A percentile compares a stretch with the other conserved stretches of the same genome.
Conservation (phyloP, 2,797 vertebrate species). For the Cyprinodon diabolis region DNA sequence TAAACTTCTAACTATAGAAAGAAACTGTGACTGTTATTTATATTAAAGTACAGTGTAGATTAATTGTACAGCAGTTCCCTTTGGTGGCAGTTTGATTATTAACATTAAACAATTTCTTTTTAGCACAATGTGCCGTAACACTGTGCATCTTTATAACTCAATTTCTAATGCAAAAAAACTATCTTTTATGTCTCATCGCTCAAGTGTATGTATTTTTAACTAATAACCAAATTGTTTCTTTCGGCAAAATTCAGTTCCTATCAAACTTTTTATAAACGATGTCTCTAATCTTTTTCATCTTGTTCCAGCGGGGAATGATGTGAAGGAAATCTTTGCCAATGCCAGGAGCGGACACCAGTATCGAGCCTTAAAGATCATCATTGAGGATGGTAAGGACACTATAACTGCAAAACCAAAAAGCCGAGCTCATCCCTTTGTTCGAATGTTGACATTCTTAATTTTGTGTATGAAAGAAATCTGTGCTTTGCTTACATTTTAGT, state of each 20-base stretch:
- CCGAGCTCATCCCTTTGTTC: not conserved
- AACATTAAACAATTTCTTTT: not conserved
- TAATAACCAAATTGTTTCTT: not conserved
- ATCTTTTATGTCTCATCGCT: not conserved
- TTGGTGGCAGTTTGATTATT: not conserved
- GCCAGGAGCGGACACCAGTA: slow-evolving; percentile 90
- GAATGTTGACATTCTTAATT: not conserved
- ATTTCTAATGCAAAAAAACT: not conserved
- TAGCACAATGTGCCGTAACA: not conserved
- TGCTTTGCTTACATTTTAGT: slow-evolving; percentile 17
- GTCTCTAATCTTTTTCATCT: slow-evolving; percentile 10
- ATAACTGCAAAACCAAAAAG: slow-evolving; percentile 1
- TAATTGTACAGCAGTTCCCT: not conserved
- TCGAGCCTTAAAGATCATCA: slow-evolving; percentile 91
- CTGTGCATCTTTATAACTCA: not conserved
- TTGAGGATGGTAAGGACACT: slow-evolving; percentile 89
- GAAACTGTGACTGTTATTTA: no score
- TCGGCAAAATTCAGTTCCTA: not conserved
- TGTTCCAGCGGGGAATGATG: slow-evolving; percentile 86
- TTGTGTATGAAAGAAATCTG: slow-evolving; percentile 8
- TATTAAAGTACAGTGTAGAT: not conserved
- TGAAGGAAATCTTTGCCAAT: slow-evolving; percentile 90
- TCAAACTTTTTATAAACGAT: not conserved
- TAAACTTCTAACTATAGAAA: no score
- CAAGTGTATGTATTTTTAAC: not conserved